Evolutionary conservation across 37 sponge, comb jelly and placozoan genomes (phyloP).

Genomic region (Petrosia ficiformis): DNA sequence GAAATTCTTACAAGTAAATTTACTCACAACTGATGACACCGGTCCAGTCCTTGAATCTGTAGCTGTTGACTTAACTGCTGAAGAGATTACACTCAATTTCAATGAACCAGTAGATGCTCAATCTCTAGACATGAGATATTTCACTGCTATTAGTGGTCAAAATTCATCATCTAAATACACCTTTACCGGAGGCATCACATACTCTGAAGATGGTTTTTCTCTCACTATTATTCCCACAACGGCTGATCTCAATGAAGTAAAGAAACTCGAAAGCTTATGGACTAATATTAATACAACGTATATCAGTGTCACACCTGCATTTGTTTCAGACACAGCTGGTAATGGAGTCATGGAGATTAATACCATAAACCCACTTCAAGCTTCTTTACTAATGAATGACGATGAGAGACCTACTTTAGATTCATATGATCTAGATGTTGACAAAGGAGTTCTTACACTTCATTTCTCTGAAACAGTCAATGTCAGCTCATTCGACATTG

Average conservation of each 20-base stretch:
- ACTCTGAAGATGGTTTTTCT: conserved; percentile 61
- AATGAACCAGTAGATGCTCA: conserved; percentile 75
- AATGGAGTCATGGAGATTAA: conserved; percentile 52
- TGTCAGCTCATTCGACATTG: conserved; percentile 54
- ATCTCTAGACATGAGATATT: conserved; percentile 58
- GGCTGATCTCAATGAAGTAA: conserved; percentile 76
- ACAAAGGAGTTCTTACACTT: conserved; percentile 60
- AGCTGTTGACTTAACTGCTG: conserved; percentile 66
- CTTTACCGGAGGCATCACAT: conserved; percentile 68
- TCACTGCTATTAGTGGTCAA: conserved; percentile 66
- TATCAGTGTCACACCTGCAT: conserved; percentile 48
- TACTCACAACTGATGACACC: conserved; percentile 67
- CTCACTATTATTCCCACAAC: conserved; percentile 42
- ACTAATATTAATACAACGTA: conserved; percentile 58
- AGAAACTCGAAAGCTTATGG: conserved; percentile 76
- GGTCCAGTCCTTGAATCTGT: conserved; percentile 57
- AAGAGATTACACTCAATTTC: conserved; percentile 62
- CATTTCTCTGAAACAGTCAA: conserved; percentile 87
- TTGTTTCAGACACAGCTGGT: conserved; percentile 70
- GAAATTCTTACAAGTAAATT: conserved; percentile 29
- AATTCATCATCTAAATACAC: conserved; percentile 55
- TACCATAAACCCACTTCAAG: conserved; percentile 27
- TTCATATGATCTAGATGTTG: conserved; percentile 78
- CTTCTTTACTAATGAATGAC: conserved; percentile 55
- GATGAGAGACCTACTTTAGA: conserved; percentile 49